Evolutionary conservation across 2,888 invertebrate genomes (phyloP), one percentile per base, ranked within the genome.

Genomic region (Dione juno): DNA sequence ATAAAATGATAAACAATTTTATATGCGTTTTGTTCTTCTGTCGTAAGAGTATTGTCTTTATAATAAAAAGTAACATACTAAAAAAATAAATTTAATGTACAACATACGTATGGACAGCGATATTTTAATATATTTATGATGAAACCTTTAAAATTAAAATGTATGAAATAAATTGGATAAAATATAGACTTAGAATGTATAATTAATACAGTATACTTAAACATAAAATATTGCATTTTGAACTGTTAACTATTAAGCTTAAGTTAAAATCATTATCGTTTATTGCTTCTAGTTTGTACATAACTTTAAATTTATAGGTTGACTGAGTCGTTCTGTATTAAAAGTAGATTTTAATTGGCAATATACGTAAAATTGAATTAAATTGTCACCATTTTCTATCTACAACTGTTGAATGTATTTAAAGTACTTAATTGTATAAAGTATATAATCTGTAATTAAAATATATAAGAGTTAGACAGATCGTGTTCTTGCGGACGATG

Each of bases 201-300:
- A 61, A 61, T 61, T 61, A 57, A 40, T 37, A 61, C 28, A 45
- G 16, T 61, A 11, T 45, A 61, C 28, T 61, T 45, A 61, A 45
- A 45, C 45, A 43, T 61, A 28, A 61, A 61, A 61, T 61, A 61
- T 45, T 35, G 35, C 45, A 61, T 61, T 45, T 61, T n/a, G 10
- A 57, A 57, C 21, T 54, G 59, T 59, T 41, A 40, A 52, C 53
- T 54, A 48, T 54, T 68, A 54, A 68, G 41, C 21, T 43, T 63
- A 37, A 35, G 37, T 37, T 61, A 54, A 54, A 63, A 45, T 54
- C 21, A n/a, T 63, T 68, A 63, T 37, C 53, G 54, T 68, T 68
- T 68, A 68, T 68, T 68, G 63, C 53, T 68, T 68, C 41, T 37
- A 68, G 68, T 63, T 68, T 54, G 40, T 53, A 59, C 53, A 61